These are phyloP conservation scores for Tachypleus tridentatus DNA, from an alignment of 1,140 invertebrate species.

Conservation along the genomic window DNA sequence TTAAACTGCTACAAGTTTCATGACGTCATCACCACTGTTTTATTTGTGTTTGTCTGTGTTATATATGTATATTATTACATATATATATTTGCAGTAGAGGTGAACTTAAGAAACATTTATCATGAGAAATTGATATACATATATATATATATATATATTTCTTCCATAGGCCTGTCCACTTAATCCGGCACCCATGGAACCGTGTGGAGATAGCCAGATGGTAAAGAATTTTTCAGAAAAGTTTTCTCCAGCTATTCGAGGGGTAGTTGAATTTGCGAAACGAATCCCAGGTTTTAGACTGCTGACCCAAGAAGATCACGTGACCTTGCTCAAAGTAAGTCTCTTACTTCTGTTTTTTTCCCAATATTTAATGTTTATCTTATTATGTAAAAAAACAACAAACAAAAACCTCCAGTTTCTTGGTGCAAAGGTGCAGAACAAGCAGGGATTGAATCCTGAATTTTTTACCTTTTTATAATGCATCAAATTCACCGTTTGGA, in stretches of 20 bases:
- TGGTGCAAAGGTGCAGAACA: neutral
- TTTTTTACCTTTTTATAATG: neutral
- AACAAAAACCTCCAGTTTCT: neutral
- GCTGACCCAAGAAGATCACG: slow-evolving; percentile 90
- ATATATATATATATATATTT: slow-evolving; percentile 30
- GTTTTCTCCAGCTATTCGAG: slow-evolving; percentile 88
- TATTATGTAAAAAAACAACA: neutral
- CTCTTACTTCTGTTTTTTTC: neutral
- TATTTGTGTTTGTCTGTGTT: no score
- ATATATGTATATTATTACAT: no score
- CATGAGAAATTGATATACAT: neutral
- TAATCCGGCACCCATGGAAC: slow-evolving; percentile 72
- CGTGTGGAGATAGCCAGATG: slow-evolving; percentile 42
- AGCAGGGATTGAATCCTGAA: neutral
- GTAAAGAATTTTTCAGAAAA: slow-evolving; percentile 80
- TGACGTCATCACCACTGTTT: no score
- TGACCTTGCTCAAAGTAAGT: slow-evolving; percentile 80
- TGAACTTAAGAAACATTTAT: no score
- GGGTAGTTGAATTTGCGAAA: slow-evolving; percentile 95
- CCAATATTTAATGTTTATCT: slow-evolving; percentile 1
- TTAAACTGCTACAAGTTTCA: no score
- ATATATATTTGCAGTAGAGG: no score
- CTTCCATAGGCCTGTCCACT: slow-evolving; percentile 78
- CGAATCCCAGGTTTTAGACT: slow-evolving; percentile 90
- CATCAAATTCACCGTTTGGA: neutral